Conservation (phyloP, 2,113 vertebrate species). For the Malurus melanocephalus region DNA sequence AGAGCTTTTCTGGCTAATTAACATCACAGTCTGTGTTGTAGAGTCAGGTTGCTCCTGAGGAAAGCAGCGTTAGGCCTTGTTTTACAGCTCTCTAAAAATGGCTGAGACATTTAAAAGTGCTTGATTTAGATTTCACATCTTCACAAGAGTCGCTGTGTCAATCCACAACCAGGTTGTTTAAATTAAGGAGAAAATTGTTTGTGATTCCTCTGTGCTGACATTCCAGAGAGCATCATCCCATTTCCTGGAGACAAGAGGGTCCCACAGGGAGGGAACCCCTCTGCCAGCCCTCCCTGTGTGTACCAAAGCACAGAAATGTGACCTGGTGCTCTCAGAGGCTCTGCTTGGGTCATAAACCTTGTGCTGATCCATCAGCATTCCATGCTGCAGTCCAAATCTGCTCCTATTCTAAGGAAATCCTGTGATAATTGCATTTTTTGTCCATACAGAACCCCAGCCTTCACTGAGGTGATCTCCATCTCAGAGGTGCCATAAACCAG, state of each 20-base stretch:
- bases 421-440: not conserved
- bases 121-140: not conserved
- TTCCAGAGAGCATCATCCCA: not conserved
- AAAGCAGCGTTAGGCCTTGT: not conserved
- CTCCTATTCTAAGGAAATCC: not conserved
- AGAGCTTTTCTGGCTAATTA: slow-evolving; percentile 43
- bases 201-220: not conserved
- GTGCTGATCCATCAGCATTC: not conserved
- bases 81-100: not conserved
- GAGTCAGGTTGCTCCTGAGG: not conserved
- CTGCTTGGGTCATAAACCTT: not conserved
- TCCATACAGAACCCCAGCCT: not conserved
- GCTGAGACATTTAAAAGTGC: not conserved
- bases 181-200: not conserved
- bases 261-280: not conserved
- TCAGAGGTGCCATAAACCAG: not conserved
- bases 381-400: not conserved
- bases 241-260: not conserved
- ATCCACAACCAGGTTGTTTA: not conserved
- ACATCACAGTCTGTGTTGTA: not conserved
- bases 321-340: not conserved
- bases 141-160: not conserved
- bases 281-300: not conserved
- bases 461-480: not conserved
- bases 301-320: not conserved